These are phyloP conservation scores for Drosophila suboccidentalis DNA, from an alignment of 2,888 invertebrate species.

Conservation along the genomic window DNA sequence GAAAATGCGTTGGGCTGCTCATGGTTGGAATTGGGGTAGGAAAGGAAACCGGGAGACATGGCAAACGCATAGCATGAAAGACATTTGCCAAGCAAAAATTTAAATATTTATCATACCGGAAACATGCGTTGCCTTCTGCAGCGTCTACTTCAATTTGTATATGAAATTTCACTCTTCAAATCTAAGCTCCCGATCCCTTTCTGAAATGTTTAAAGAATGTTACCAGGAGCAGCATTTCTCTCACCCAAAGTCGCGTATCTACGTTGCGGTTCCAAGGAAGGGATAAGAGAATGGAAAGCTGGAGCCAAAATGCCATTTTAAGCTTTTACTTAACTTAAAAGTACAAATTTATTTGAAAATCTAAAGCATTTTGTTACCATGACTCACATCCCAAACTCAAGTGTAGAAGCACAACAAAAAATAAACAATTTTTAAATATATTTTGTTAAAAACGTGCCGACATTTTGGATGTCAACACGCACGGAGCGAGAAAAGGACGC, in stretches of 20 bases:
- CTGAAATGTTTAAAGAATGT: slow-evolving; percentile 37
- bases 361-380: slow-evolving; percentile 45
- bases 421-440: slow-evolving; percentile 29
- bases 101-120: slow-evolving; percentile 79
- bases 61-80: slow-evolving; percentile 62
- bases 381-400: background rate
- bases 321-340: slow-evolving; percentile 83
- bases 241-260: background rate
- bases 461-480: slow-evolving; percentile 77
- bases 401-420: background rate
- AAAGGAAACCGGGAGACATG: background rate
- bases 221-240: slow-evolving; percentile 10
- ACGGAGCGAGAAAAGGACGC: slow-evolving; percentile 30
- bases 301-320: slow-evolving; percentile 61
- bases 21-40: background rate
- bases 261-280: background rate
- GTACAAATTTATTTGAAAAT: slow-evolving; percentile 71
- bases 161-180: slow-evolving; percentile 16
- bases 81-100: slow-evolving; percentile 76
- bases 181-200: background rate
- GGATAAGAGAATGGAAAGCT: background rate
- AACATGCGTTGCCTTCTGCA: slow-evolving; percentile 53
- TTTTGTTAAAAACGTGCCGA: slow-evolving; percentile 77
- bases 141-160: slow-evolving; percentile 62
- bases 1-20: slow-evolving; percentile 33